Percentiles rank a stretch among this genome's conserved stretches.
Conservation (phyloP, 2,113 vertebrate species). For the Spilogale gracilis region DNA sequence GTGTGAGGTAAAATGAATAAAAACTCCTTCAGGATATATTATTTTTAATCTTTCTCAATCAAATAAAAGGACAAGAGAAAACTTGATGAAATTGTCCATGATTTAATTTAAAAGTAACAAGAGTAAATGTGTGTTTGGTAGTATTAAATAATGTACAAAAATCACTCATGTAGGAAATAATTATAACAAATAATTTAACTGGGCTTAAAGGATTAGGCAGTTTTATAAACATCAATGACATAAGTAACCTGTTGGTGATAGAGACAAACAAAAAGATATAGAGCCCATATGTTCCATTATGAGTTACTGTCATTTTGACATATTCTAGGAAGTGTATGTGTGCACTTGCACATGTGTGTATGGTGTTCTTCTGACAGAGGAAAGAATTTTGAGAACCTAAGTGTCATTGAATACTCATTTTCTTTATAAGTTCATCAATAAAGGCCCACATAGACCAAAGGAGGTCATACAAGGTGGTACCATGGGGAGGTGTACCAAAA, state of each 20-base stretch:
- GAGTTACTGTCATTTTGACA: constrained; percentile 3
- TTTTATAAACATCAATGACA: constrained; percentile 47
- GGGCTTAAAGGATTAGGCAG: constrained; percentile 55
- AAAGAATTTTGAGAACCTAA: constrained; percentile 18
- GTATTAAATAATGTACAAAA: constrained; percentile 45
- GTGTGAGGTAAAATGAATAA: neutral
- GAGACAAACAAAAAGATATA: neutral
- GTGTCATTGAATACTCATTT: neutral
- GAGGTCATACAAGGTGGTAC: neutral
- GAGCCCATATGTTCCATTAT: neutral
- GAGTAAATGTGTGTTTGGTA: constrained; percentile 28
- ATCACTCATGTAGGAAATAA: constrained; percentile 61
- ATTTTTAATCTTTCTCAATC: constrained; percentile 50
- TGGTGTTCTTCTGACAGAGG: neutral
- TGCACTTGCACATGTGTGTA: fast-evolving
- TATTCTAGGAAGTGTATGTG: neutral
- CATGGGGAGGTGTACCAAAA: neutral
- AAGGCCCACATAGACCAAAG: neutral
- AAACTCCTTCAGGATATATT: neutral
- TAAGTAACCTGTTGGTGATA: constrained; percentile 29
- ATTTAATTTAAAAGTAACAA: constrained; percentile 39
- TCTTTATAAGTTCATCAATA: neutral
- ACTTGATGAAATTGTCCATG: neutral
- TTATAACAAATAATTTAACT: constrained; percentile 63
- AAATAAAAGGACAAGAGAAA: constrained; percentile 30